phyloP scores from a whole-genome alignment of 2,888 invertebrate species.

The Megamerina dolium region DNA sequence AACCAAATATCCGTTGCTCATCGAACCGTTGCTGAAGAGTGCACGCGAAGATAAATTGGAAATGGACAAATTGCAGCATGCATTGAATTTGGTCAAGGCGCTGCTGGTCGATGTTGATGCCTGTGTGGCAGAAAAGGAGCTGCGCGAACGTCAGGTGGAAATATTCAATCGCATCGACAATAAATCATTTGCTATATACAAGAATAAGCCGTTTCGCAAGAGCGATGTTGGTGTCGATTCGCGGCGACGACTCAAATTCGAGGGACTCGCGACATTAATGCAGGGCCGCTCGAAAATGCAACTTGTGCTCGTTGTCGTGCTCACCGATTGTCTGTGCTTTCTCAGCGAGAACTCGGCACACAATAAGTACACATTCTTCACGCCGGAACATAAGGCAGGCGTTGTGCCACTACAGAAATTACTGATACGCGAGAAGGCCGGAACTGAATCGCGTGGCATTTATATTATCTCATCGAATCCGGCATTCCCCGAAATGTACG shows the following conservation, averaged over 20 bases:
- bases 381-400: constrained; percentile 92
- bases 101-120: constrained; percentile 87
- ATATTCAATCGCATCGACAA: constrained; percentile 90
- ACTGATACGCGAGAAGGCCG: constrained; percentile 89
- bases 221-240: constrained; percentile 80
- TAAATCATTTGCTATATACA: constrained; percentile 80
- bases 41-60: constrained; percentile 76
- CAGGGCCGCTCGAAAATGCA: constrained; percentile 88
- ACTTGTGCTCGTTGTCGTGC: constrained; percentile 78
- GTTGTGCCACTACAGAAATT: constrained; percentile 88
- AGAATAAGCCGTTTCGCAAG: constrained; percentile 87
- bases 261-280: constrained; percentile 84
- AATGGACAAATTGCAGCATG: constrained; percentile 70
- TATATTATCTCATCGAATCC: constrained; percentile 91
- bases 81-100: constrained; percentile 76
- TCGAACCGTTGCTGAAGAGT: constrained; percentile 88
- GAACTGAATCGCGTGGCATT: constrained; percentile 79
- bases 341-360: constrained; percentile 88
- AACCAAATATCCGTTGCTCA: constrained; percentile 88
- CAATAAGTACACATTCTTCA: constrained; percentile 81
- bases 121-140: constrained; percentile 87
- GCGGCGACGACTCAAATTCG: constrained; percentile 78
- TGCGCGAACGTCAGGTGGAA: constrained; percentile 82
- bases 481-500: constrained; percentile 93
- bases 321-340: constrained; percentile 89